Evolutionary conservation across 2,888 invertebrate species (phyloP).

Genomic region (Lathronympha strigana): DNA sequence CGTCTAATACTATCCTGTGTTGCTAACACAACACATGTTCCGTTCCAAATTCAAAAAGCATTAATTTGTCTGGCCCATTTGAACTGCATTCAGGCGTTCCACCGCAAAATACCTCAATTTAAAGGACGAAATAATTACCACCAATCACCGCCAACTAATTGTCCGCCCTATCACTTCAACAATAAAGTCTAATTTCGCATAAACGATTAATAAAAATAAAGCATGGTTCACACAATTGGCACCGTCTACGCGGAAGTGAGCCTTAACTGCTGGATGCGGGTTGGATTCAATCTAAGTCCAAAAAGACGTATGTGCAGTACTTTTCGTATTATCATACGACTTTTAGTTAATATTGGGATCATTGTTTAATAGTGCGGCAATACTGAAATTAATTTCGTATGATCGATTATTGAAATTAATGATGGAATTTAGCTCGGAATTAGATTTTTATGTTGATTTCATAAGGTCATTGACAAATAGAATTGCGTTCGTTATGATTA

Average conservation of each 20-base stretch:
- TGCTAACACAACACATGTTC: too few relatives aligned
- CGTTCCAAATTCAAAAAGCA: conserved; percentile 16
- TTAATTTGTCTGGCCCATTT: conserved; percentile 17
- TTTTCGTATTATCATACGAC: background rate
- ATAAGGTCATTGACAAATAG: background rate
- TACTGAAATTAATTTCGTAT: conserved; percentile 15
- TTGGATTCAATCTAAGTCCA: background rate
- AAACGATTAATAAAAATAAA: conserved; percentile 8
- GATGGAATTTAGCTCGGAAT: background rate
- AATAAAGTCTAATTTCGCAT: background rate
- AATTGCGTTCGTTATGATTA: background rate
- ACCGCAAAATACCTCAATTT: conserved; percentile 25
- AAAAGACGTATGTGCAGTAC: background rate
- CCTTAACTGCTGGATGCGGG: conserved; percentile 33
- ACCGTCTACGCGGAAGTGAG: conserved; percentile 37
- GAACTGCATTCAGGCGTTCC: conserved; percentile 21
- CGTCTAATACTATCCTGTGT: too few relatives aligned
- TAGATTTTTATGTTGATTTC: background rate
- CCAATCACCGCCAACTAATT: background rate
- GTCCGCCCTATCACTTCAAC: background rate
- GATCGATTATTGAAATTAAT: conserved; percentile 31
- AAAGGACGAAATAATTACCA: conserved; percentile 29
- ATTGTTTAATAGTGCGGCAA: conserved; percentile 12
- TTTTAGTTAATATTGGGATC: background rate
- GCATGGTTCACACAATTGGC: conserved; percentile 31